Evolutionary conservation across 2,113 vertebrate species (phyloP).

Genomic region (Petrocephalus microphthalmus): DNA sequence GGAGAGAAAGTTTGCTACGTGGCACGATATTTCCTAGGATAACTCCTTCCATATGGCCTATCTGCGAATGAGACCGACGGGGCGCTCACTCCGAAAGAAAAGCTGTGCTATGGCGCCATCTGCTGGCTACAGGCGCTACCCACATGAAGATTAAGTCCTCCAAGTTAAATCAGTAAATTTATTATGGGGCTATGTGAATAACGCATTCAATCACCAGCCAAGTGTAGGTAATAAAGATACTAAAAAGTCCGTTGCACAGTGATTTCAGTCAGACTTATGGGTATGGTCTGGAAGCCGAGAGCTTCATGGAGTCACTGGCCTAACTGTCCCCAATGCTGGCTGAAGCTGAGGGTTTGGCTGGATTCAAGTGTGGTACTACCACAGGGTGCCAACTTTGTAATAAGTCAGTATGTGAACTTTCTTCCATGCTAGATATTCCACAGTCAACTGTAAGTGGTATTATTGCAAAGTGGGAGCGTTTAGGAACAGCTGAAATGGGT

Average conservation of each 20-base stretch:
- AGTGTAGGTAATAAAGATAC: neutral
- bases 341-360: too few species aligned
- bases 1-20: too few species aligned
- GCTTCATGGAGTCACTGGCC: neutral
- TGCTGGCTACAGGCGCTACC: neutral
- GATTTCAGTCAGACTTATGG: neutral
- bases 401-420: too few species aligned
- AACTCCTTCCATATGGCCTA: too few species aligned
- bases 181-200: neutral
- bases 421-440: too few species aligned
- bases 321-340: too few species aligned
- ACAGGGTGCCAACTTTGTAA: too few species aligned
- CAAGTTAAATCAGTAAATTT: neutral
- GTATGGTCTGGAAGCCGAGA: neutral
- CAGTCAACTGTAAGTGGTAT: too few species aligned
- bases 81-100: neutral
- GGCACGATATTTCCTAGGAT: too few species aligned
- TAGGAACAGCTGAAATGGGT: too few species aligned
- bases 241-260: neutral
- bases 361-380: too few species aligned
- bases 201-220: neutral
- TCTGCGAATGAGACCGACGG: neutral
- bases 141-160: neutral
- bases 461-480: too few species aligned
- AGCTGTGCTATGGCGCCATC: neutral